Evolutionary conservation across 2,888 invertebrate species (phyloP), one percentile per base, ranked within the genome.

Genomic region (Calameuta idolon): DNA sequence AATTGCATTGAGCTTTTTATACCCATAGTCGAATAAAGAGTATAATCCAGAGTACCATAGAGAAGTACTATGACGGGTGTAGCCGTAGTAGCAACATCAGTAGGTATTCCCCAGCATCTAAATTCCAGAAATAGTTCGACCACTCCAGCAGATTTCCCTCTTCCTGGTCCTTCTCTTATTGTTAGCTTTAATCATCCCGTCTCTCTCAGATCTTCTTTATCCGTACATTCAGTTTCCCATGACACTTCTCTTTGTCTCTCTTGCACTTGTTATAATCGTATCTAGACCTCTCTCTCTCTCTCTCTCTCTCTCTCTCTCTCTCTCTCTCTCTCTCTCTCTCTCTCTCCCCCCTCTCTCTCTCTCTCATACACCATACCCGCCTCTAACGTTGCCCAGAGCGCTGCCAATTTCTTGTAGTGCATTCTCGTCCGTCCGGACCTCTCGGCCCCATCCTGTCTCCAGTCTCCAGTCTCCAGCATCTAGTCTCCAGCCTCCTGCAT

Each of bases 381-480:
- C 33, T 15, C 3, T 31, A 71, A 31, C 33, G 71, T 71, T 71
- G 71, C 71, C 71, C 31, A 31, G 71, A 34, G 71, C 12, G 31
- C 31, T 71, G 71, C 71, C 71, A 71, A 71, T 71, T 71, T 71
- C 71, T 71, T 71, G 71, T 71, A 71, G 71, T 71, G 71, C 71
- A 71, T 71, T 71, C 71, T 12, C 71, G 71, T 71, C 71, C 71
- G 71, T 71, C 71, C 71, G 15, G 71, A 71, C 71, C 71, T 55
- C 55, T 34, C 71, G 71, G 71, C 33, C 71, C 71, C 71, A 11
- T 69, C n/a, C 71, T 69, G 71, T 69, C 71, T 71, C 71, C 71
- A 15, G 71, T 69, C 71, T 71, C 71, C 71, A 15, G 71, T 12
- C 71, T 71, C 71, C 33, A 31, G 71, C 37, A 37, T 37, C 37